A percentile compares a stretch with the other conserved stretches of the same genome.
These are phyloP conservation scores for Anabacerthia variegaticeps DNA, from an alignment of 2,797 vertebrate species.

Conservation along the genomic window DNA sequence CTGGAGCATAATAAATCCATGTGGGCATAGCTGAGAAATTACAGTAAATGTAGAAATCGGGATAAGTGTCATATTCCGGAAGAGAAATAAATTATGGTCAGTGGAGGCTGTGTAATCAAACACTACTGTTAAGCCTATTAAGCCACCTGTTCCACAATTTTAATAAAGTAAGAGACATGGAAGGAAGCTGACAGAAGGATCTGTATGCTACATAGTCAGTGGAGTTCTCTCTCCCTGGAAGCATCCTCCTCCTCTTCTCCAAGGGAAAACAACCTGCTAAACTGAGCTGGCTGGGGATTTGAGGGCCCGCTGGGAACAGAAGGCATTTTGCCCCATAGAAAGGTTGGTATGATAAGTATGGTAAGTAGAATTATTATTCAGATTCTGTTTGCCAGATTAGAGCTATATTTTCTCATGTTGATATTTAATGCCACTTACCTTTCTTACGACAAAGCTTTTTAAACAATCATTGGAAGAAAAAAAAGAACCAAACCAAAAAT, in stretches of 20 bases:
- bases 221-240: neutral
- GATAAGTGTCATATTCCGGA: neutral
- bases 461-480: neutral
- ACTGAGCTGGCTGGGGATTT: neutral
- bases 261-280: neutral
- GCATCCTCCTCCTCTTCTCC: neutral
- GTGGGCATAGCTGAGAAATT: neutral
- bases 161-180: neutral
- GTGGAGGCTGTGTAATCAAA: neutral
- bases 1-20: neutral
- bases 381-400: neutral
- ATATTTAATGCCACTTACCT: neutral
- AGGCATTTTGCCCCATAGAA: neutral
- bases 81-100: neutral
- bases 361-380: neutral
- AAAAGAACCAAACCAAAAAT: neutral
- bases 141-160: neutral
- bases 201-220: neutral
- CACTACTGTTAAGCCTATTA: neutral
- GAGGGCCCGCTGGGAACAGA: rapidly evolving
- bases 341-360: neutral
- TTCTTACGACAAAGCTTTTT: neutral
- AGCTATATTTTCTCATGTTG: neutral
- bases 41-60: neutral
- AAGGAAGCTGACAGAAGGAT: neutral